Conservation (phyloP, 92 coral and sea anemone species). For the Phenganax marumi region DNA sequence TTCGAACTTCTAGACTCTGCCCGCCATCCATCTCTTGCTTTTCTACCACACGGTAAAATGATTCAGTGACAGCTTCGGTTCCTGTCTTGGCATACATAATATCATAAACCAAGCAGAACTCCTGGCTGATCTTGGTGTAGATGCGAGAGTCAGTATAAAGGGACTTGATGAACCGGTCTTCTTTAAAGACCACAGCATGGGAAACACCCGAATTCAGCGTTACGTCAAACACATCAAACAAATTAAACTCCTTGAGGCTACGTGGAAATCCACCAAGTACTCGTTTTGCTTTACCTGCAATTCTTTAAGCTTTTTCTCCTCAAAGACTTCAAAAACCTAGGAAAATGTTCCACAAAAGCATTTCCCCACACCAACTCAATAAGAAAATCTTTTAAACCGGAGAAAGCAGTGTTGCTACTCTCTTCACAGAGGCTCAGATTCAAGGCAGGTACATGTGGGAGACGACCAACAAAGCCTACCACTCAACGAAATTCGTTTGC, state of each 20-base stretch:
- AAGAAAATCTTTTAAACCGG: constrained; percentile 29
- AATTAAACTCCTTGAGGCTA: neutral
- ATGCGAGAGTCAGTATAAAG: constrained; percentile 19
- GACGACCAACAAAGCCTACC: constrained; percentile 39
- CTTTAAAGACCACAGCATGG: constrained; percentile 25
- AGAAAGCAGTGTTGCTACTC: constrained; percentile 17
- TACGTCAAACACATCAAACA: constrained; percentile 16
- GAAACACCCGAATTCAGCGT: constrained; percentile 19
- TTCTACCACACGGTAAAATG: constrained; percentile 16
- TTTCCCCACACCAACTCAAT: constrained; percentile 34
- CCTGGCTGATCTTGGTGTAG: constrained; percentile 4
- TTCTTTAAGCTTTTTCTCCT: constrained; percentile 12
- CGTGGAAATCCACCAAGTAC: constrained; percentile 20
- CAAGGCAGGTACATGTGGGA: constrained; percentile 28
- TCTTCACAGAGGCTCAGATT: constrained; percentile 35
- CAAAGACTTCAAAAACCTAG: constrained; percentile 18
- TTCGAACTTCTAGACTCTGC: constrained; percentile 19
- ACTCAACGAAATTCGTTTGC: constrained; percentile 23
- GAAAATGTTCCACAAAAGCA: constrained; percentile 31
- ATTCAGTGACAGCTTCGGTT: constrained; percentile 20
- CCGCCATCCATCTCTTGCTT: constrained; percentile 28
- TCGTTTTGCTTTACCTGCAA: constrained; percentile 17
- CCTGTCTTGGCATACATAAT: constrained; percentile 19
- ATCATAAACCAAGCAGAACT: constrained; percentile 29
- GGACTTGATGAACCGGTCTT: constrained; percentile 12